These are phyloP conservation scores for Spermophilus dauricus DNA, from an alignment of 2,113 vertebrate genomes.

Conservation along the genomic window DNA sequence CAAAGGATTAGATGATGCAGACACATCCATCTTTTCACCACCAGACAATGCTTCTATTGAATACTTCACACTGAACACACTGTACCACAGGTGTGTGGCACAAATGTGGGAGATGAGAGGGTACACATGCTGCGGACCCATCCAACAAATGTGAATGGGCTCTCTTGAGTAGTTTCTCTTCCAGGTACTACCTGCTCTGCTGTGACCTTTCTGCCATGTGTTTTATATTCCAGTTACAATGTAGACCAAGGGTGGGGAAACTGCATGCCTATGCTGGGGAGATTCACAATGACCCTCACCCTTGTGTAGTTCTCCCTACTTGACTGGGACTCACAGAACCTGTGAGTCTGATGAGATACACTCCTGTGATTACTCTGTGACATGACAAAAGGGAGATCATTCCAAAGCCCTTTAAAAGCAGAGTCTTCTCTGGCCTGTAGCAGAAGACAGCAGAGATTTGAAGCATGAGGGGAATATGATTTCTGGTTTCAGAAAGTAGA, in stretches of 20 bases:
- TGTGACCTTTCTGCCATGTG: neutral
- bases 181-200: neutral
- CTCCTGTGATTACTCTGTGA: neutral
- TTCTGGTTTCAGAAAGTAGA: neutral
- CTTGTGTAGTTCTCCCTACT: neutral
- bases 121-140: neutral
- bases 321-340: neutral
- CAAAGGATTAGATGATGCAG: no score
- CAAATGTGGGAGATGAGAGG: fast-evolving
- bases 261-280: neutral
- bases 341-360: neutral
- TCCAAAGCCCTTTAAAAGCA: neutral
- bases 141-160: no score
- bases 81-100: no score
- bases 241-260: neutral
- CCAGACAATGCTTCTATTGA: no score
- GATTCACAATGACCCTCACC: neutral
- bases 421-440: neutral
- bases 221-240: neutral
- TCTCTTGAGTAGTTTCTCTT: neutral
- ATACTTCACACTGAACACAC: neutral
- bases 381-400: no score
- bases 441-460: neutral
- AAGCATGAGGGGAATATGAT: neutral
- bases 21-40: no score